A percentile compares a stretch with the other conserved stretches of the same genome.
Conservation (phyloP, 2,888 invertebrate genomes). For the Philopedon plagiatum region DNA sequence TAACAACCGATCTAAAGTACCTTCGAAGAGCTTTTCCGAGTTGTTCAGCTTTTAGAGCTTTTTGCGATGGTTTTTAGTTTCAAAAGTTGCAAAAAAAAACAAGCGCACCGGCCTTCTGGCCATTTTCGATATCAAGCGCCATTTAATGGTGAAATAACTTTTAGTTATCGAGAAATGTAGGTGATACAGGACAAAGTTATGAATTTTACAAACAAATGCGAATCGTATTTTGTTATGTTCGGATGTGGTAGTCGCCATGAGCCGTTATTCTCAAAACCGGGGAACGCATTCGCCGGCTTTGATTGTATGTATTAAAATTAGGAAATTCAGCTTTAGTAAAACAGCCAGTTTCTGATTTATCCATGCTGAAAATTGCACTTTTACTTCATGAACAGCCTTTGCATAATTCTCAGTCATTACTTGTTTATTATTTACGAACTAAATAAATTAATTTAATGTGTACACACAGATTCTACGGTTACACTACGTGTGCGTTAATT, state of each 20-base stretch:
- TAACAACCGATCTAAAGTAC: conserved; percentile 46
- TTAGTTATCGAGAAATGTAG: not conserved
- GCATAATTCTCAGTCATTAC: not conserved
- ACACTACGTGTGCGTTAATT: conserved; percentile 41
- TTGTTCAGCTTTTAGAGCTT: conserved; percentile 36
- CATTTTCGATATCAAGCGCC: not conserved
- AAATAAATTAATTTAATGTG: conserved; percentile 31
- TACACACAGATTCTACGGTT: conserved; percentile 26
- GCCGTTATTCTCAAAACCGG: too few species aligned
- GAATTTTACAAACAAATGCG: too few species aligned
- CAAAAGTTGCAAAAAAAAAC: conserved; percentile 11
- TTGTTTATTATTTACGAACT: not conserved
- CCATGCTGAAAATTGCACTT: too few species aligned
- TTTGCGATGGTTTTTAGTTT: conserved; percentile 29
- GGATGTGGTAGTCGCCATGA: too few species aligned
- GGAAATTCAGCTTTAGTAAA: too few species aligned
- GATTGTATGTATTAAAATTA: too few species aligned
- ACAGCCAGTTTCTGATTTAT: too few species aligned
- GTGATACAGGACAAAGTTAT: too few species aligned
- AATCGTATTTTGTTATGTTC: too few species aligned
- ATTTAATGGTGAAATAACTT: conserved; percentile 6
- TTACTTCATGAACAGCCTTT: not conserved
- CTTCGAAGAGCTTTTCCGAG: conserved; percentile 35
- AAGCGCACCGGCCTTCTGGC: not conserved
- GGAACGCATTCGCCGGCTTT: too few species aligned